These are phyloP conservation scores for Chauna torquata DNA, from an alignment of 2,113 vertebrate species.

Conservation along the genomic window DNA sequence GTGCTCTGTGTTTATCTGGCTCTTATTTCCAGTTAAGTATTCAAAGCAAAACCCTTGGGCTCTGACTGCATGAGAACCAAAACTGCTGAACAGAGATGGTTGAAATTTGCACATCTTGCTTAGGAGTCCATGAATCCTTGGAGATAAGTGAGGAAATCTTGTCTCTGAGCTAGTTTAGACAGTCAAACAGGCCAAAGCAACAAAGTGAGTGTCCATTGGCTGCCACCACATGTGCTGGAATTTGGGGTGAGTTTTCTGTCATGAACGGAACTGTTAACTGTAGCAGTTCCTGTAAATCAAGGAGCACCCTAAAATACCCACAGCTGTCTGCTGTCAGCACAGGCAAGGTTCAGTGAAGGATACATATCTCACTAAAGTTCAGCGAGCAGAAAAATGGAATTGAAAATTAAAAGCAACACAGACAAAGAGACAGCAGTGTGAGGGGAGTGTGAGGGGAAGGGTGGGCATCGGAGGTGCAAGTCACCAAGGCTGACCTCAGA, in stretches of 20 bases:
- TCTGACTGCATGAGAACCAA: conserved; percentile 38
- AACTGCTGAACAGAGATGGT: background rate
- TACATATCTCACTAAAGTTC: background rate
- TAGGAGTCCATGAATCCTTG: background rate
- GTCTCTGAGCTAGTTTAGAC: background rate
- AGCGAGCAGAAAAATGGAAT: background rate
- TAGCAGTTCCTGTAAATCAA: background rate
- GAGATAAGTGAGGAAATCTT: background rate
- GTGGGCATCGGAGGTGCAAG: background rate
- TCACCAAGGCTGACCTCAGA: background rate
- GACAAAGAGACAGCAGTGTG: background rate
- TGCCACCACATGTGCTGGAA: background rate
- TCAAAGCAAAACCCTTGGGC: conserved; percentile 6
- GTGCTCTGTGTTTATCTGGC: conserved; percentile 34
- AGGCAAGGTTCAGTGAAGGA: background rate
- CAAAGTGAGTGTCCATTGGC: background rate
- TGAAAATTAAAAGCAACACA: background rate
- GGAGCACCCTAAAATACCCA: background rate
- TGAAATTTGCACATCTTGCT: background rate
- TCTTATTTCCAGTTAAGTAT: conserved; percentile 2
- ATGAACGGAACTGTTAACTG: background rate
- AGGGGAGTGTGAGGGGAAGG: background rate
- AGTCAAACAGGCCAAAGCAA: background rate
- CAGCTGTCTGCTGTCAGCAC: background rate
- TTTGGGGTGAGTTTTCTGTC: background rate